phyloP scores from a whole-genome alignment of 1,140 invertebrate genomes.

The honey bee (Apis mellifera) region Amel_HAv3.1 CM009937.2:12599001-12599500 shows the following conservation, averaged over 20 bases:
- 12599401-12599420: slow-evolving; percentile 45
- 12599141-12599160: not conserved
- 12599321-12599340: slow-evolving; percentile 53
- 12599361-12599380: slow-evolving; percentile 34
- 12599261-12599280: slow-evolving; percentile 39
- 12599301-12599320: slow-evolving; percentile 67
- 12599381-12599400: slow-evolving; percentile 49
- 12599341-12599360: slow-evolving; percentile 47
- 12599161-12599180: not conserved
- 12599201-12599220: not conserved
- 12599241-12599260: slow-evolving; percentile 55
- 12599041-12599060: too few species aligned
- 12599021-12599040: too few species aligned
- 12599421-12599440: slow-evolving; percentile 4
- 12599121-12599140: too few species aligned
- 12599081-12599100: too few species aligned
- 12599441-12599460: slow-evolving; percentile 5
- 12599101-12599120: not conserved
- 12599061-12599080: too few species aligned
- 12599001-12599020: too few species aligned
- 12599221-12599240: slow-evolving; percentile 33
- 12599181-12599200: not conserved
- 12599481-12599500: too few species aligned
- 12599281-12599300: slow-evolving; percentile 56
- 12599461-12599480: too few species aligned